A percentile compares a stretch with the other conserved stretches of the same genome.
Conservation (phyloP, 2,888 invertebrate species). For the Drosophila dives region DNA sequence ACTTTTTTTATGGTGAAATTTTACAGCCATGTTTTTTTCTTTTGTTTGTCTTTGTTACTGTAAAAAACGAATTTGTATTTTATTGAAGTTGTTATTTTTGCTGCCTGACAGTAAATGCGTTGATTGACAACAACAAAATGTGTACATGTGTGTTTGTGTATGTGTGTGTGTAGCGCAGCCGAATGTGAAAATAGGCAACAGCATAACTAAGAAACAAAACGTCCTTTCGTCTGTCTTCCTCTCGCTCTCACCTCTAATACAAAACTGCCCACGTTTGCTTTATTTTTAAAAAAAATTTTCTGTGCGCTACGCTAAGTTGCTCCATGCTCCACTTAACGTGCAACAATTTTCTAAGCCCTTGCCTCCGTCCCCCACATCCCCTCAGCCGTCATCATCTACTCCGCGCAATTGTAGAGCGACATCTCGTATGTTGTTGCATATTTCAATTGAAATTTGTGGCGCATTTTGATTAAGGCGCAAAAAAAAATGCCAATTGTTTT, state of each 20-base stretch:
- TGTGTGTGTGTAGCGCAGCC: constrained; percentile 36
- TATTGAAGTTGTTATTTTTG: constrained; percentile 48
- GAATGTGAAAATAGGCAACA: constrained; percentile 63
- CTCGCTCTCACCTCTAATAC: constrained; percentile 23
- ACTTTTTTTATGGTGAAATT: constrained; percentile 69
- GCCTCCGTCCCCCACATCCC: not conserved
- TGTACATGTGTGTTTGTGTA: constrained; percentile 33
- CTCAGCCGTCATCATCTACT: not conserved
- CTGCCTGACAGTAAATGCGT: constrained; percentile 66
- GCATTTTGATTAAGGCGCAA: constrained; percentile 69
- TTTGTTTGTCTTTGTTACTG: constrained; percentile 49
- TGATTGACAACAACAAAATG: constrained; percentile 71
- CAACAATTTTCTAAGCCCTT: constrained; percentile 61
- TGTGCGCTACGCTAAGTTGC: constrained; percentile 53
- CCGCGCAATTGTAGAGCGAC: constrained; percentile 39
- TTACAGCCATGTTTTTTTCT: constrained; percentile 69
- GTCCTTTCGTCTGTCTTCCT: constrained; percentile 52
- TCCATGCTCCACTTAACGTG: constrained; percentile 77
- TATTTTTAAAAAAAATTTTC: constrained; percentile 56
- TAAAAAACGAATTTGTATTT: constrained; percentile 52
- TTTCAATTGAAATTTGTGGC: constrained; percentile 75
- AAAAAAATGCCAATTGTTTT: constrained; percentile 53
- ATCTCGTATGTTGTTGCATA: constrained; percentile 54
- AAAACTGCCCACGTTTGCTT: constrained; percentile 45
- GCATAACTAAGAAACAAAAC: constrained; percentile 49